Base-by-base conservation (phyloP, 2,113 vertebrate species). In the Nematolebias whitei region DNA sequence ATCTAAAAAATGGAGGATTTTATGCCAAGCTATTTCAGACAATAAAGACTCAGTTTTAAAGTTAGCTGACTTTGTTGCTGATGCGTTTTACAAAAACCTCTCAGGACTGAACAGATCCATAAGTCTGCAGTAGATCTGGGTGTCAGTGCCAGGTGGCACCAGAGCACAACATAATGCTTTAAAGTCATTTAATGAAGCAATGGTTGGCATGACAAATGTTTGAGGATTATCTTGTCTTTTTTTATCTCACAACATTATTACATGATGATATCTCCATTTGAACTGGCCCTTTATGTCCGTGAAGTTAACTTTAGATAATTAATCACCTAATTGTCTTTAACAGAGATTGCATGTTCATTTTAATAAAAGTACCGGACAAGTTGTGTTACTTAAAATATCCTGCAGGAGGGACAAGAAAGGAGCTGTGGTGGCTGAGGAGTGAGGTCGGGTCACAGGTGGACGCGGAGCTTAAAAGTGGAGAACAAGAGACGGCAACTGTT, bases 401-500 rank as follows among this genome's bases (percentile, higher is more conserved):
- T 48, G 44, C 65, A 71, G 71, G 62, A 82, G 51, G 71, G 74
- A 71, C 68, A 62, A 70, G 54, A 78, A 76, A 72, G 68, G 73
- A 73, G 57, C 38, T 85, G 63, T 61, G 73, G 79, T 78, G 57
- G 51, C 64, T 72, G 38, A 64, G 58, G 51, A 60, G 40, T 59
- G 43, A 48, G 64, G 57, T 32, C 24, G 41, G 65, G 61, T 80
- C 79, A 78, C 59, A 29, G 44, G 54, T 65, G 64, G 69, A 65
- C 69, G 35, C 41, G 73, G 56, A 51, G 61, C 51, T 57, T 65
- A 69, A 38, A 49, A 41, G 49, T 22, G 64, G 24, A 65, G 83
- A 85, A 81, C 70, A 80, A 85, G 79, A 83, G 79, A 80, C 61
- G 71, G 77, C 44, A 59, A 80, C 93, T 93, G 93, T 93, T 79